Conservation (phyloP, 2,888 invertebrate species). For the Prenolepis imparis region DNA sequence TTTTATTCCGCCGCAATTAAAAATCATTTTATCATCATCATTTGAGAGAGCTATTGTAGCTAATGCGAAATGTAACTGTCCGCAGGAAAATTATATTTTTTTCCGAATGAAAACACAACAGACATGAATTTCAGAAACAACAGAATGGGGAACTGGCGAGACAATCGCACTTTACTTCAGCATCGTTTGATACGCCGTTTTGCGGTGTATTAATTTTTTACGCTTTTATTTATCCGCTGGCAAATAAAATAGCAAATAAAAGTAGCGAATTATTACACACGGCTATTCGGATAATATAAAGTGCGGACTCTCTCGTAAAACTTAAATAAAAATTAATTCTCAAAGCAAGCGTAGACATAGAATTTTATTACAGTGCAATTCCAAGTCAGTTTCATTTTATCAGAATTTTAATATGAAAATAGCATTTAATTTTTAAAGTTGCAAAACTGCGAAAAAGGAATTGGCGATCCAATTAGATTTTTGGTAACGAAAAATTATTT, state of each 20-base stretch:
- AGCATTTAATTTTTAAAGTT: constrained; percentile 8
- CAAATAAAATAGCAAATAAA: not conserved
- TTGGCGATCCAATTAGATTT: not conserved
- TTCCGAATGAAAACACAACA: constrained; percentile 21
- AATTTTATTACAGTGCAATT: not conserved
- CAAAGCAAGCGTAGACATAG: not conserved
- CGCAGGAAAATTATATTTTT: constrained; percentile 38
- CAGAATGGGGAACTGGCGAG: not conserved
- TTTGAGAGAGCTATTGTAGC: constrained; percentile 17
- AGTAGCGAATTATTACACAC: not conserved
- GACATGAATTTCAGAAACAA: constrained; percentile 1
- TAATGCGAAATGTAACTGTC: constrained; percentile 35
- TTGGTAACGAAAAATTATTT: not conserved
- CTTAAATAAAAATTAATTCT: not conserved
- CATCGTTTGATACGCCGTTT: not conserved
- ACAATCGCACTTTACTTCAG: not conserved
- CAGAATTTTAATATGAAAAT: constrained; percentile 20
- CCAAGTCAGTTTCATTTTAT: not conserved
- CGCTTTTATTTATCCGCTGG: constrained; percentile 5
- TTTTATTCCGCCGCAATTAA: constrained; percentile 24
- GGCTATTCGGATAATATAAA: not conserved
- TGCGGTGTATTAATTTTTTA: not conserved
- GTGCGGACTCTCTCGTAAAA: not conserved
- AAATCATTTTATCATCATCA: constrained; percentile 49
- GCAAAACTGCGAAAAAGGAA: not conserved